Percentiles rank a stretch among this genome's conserved stretches.
Evolutionary conservation across 2,888 invertebrate species (phyloP).

Genomic region (Pherbina coryleti): DNA sequence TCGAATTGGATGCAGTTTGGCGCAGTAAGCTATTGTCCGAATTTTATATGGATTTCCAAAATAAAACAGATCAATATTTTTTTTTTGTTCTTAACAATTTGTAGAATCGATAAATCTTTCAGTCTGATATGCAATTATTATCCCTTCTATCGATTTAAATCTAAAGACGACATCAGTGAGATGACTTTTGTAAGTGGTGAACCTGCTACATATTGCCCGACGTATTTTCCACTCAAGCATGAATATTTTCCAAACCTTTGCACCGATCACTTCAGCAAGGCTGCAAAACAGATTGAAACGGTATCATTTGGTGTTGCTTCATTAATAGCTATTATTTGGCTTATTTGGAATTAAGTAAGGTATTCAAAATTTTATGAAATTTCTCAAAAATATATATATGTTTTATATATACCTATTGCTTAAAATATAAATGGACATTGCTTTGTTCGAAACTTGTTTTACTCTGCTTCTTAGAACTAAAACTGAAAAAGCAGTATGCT

Average conservation of each 20-base stretch:
- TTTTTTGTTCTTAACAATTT: neutral
- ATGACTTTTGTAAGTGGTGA: neutral
- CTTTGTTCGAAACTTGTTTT: no score
- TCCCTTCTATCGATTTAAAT: conserved; percentile 14
- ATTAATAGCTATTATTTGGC: neutral
- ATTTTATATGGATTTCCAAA: neutral
- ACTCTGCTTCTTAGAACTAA: no score
- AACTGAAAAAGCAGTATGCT: no score
- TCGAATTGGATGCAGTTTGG: conserved; percentile 45
- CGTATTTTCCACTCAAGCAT: conserved; percentile 10
- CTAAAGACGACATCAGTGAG: neutral
- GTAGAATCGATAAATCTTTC: conserved; percentile 11
- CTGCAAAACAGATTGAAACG: neutral
- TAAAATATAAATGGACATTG: no score
- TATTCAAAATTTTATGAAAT: neutral
- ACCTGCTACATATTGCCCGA: conserved; percentile 7
- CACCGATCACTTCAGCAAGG: neutral
- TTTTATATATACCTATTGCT: no score
- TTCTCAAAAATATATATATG: neutral
- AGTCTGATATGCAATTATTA: conserved; percentile 29
- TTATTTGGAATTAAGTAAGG: neutral
- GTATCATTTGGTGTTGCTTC: neutral
- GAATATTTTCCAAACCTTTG: conserved; percentile 1
- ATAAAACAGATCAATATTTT: neutral
- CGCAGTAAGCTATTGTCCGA: conserved; percentile 27